Base-by-base conservation (phyloP, 2,888 invertebrate genomes). In the Eilema caniola region DNA sequence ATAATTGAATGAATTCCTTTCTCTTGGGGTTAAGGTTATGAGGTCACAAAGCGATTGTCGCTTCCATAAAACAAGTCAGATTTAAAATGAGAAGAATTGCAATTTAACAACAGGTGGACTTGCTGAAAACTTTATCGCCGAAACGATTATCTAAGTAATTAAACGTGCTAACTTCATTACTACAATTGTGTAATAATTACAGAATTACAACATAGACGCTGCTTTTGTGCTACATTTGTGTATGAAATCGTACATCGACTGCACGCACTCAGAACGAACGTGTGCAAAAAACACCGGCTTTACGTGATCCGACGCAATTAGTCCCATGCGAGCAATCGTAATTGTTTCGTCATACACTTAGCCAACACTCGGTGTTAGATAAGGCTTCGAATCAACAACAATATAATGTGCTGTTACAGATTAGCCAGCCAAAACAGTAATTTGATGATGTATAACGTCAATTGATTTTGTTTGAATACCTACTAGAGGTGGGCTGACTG, bases 261-360 rank as follows among this genome's bases (percentile, higher is more conserved):
- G 78, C 86, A 86, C 85, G 86, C 86, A 85, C 72, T 65, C 68
- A 57, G 70, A 23, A 69, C 67, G 23, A 72, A 57, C 78, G 75
- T 77, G 72, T 74, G 82, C 83, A 78, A 82, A 81, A 83, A 83
- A 82, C 78, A 78, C 69, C 68, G 67, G 69, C 80, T 87, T 90
- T 88, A 88, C 89, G 88, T 90, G 90, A 85, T 86, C 81, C 80
- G 77, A 70, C 78, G 88, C 88, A 89, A 90, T 92, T 88, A 91
- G 81, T 85, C 83, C 75, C 85, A 84, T 78, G 84, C 85, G 82
- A 83, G 86, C 85, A 85, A 84, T 84, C 84, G 85, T 89, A 91
- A 92, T 90, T 88, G 85, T 89, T 92, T 92, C 90, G 91, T 91
- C 91, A 92, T 86, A 89, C 86, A 86, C 83, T 85, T 85, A 88